phyloP scores from a whole-genome alignment of 2,888 invertebrate species.

The Dolomedes plantarius region DNA sequence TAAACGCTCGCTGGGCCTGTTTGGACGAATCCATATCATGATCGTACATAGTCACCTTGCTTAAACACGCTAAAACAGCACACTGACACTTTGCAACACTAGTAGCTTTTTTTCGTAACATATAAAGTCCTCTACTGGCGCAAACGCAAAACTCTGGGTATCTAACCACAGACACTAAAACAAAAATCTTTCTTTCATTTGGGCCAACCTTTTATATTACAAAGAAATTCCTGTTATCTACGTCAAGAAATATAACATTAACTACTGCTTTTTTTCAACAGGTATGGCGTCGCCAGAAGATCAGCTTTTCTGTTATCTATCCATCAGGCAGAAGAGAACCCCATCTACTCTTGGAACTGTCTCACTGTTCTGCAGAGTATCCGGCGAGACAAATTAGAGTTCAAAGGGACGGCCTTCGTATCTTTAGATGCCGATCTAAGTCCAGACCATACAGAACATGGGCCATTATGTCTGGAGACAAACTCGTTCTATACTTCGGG shows the following conservation, averaged over 20 bases:
- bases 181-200: too few relatives aligned
- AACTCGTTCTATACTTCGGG: conserved; percentile 81
- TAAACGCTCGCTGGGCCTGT: too few relatives aligned
- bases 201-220: too few relatives aligned
- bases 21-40: too few relatives aligned
- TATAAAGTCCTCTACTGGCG: too few relatives aligned
- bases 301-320: not conserved
- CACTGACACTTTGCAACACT: too few relatives aligned
- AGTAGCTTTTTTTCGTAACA: too few relatives aligned
- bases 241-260: not conserved
- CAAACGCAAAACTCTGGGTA: too few relatives aligned
- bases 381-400: not conserved
- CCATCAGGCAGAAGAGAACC: conserved; percentile 21
- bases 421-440: conserved; percentile 70
- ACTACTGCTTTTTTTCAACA: not conserved
- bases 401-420: conserved; percentile 22
- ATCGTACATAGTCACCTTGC: too few relatives aligned
- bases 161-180: too few relatives aligned
- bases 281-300: conserved; percentile 43
- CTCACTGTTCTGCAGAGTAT: not conserved
- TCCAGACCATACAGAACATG: conserved; percentile 83
- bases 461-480: conserved; percentile 78
- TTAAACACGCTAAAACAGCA: too few relatives aligned
- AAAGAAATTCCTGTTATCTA: too few relatives aligned
- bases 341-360: not conserved